Conservation (phyloP, 2,888 invertebrate genomes). For the Sesia bembeciformis region DNA sequence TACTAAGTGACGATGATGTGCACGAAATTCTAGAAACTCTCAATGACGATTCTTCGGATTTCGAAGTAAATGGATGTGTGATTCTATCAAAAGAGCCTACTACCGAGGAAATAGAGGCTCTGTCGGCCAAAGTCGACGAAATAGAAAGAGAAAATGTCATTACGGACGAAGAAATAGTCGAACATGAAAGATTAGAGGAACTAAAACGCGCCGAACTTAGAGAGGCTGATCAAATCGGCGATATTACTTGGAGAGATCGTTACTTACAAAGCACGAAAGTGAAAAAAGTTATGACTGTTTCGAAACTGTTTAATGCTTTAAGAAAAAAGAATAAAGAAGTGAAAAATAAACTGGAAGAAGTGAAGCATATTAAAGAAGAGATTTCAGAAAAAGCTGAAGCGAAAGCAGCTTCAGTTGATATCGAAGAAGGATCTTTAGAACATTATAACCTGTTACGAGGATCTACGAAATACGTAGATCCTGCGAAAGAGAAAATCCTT, state of each 20-base stretch:
- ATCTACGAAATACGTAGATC: slow-evolving; percentile 49
- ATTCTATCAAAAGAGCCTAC: slow-evolving; percentile 62
- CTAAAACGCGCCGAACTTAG: slow-evolving; percentile 1
- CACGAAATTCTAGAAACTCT: slow-evolving; percentile 45
- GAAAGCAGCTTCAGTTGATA: slow-evolving; percentile 7
- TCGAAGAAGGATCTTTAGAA: slow-evolving; percentile 68
- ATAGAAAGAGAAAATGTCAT: slow-evolving; percentile 45
- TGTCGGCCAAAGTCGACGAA: slow-evolving; percentile 64
- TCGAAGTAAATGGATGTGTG: slow-evolving; percentile 43
- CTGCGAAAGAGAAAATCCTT: slow-evolving; percentile 19
- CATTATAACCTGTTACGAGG: slow-evolving; percentile 67
- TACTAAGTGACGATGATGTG: slow-evolving; percentile 6
- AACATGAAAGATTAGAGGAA: slow-evolving; percentile 18
- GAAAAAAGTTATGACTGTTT: slow-evolving; percentile 68
- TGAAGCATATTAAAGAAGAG: slow-evolving; percentile 15
- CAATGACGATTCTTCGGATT: slow-evolving; percentile 53
- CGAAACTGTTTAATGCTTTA: slow-evolving; percentile 74
- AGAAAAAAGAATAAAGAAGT: slow-evolving; percentile 72
- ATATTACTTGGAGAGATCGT: slow-evolving; percentile 73
- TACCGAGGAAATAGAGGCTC: slow-evolving; percentile 52
- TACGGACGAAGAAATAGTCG: slow-evolving; percentile 30
- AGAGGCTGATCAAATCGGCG: slow-evolving; percentile 7
- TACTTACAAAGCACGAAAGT: slow-evolving; percentile 76
- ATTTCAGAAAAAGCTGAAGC: not conserved
- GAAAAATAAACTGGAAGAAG: slow-evolving; percentile 48